These are phyloP conservation scores for Botia almorhae DNA, from an alignment of 2,797 vertebrate species.

Conservation along the genomic window DNA sequence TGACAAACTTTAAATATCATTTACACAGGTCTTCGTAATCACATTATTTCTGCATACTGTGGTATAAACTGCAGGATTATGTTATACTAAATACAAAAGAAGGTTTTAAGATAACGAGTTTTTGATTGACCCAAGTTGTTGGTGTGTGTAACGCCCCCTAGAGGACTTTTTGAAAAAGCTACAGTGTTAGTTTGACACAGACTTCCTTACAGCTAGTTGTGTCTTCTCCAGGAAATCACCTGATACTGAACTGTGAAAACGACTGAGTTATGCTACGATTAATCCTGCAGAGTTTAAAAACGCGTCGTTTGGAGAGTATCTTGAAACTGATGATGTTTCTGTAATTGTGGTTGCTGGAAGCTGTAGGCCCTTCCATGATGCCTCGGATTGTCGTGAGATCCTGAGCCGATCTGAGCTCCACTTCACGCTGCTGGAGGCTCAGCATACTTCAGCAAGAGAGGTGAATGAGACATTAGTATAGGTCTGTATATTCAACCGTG, in stretches of 20 bases:
- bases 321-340: not conserved
- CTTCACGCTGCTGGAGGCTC: not conserved
- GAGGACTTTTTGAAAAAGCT: not conserved
- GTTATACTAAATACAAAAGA: not conserved
- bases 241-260: slow-evolving; percentile 10
- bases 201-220: not conserved
- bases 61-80: too few species aligned
- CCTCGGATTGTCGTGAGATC: slow-evolving; percentile 68
- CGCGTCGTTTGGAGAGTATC: not conserved
- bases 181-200: not conserved
- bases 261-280: not conserved
- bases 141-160: slow-evolving; percentile 6
- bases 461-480: not conserved
- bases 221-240: slow-evolving; percentile 6
- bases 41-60: not conserved
- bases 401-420: slow-evolving; percentile 44
- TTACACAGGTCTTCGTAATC: not conserved
- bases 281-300: not conserved
- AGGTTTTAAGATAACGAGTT: not conserved
- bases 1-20: not conserved
- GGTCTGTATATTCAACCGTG: not conserved
- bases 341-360: slow-evolving; percentile 1
- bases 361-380: slow-evolving; percentile 69
- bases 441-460: slow-evolving; percentile 5
- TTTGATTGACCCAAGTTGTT: not conserved